A percentile compares a stretch with the other conserved stretches of the same genome.
These are phyloP conservation scores for Hyposmocoma kahamanoa DNA, from an alignment of 1,140 invertebrate species.

Conservation along the genomic window DNA sequence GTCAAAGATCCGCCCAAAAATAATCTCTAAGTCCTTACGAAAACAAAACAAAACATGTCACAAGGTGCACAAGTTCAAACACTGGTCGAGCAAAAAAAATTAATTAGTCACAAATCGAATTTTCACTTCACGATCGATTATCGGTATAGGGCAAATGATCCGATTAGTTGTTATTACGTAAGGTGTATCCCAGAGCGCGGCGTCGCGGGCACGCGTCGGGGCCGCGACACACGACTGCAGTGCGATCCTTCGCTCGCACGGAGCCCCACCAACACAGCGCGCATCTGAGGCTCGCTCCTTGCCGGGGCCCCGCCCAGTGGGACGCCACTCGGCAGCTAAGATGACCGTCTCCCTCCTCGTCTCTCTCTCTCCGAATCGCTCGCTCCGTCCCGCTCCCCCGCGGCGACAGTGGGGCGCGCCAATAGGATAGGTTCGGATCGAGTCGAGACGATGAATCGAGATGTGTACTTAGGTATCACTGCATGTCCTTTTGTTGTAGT, in stretches of 20 bases:
- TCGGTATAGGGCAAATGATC: conserved; percentile 47
- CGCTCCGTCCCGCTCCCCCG: conserved; percentile 42
- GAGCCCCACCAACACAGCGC: conserved; percentile 60
- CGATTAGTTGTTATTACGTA: conserved; percentile 62
- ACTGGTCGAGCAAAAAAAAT: conserved; percentile 9
- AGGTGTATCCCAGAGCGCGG: conserved; percentile 42
- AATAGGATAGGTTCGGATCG: conserved; percentile 68
- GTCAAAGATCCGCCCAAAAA: conserved; percentile 50
- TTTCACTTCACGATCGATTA: conserved; percentile 63
- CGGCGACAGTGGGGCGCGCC: conserved; percentile 69
- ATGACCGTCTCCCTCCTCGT: conserved; percentile 62
- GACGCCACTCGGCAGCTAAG: conserved; percentile 65
- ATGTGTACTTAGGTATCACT: conserved; percentile 72
- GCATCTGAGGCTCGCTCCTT: conserved; percentile 69
- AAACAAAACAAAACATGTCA: conserved; percentile 60
- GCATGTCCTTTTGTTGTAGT: conserved; percentile 72
- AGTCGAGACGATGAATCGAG: conserved; percentile 72
- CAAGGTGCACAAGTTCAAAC: conserved; percentile 42
- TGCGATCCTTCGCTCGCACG: conserved; percentile 63
- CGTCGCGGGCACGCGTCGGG: conserved; percentile 49
- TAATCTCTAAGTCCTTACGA: conserved; percentile 42
- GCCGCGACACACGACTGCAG: conserved; percentile 65
- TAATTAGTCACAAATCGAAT: conserved; percentile 29
- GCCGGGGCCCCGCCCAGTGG: conserved; percentile 69
- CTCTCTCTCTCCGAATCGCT: conserved; percentile 23